These are phyloP conservation scores for Craterocephalus amniculus DNA, from an alignment of 2,797 vertebrate species.

Conservation along the genomic window DNA sequence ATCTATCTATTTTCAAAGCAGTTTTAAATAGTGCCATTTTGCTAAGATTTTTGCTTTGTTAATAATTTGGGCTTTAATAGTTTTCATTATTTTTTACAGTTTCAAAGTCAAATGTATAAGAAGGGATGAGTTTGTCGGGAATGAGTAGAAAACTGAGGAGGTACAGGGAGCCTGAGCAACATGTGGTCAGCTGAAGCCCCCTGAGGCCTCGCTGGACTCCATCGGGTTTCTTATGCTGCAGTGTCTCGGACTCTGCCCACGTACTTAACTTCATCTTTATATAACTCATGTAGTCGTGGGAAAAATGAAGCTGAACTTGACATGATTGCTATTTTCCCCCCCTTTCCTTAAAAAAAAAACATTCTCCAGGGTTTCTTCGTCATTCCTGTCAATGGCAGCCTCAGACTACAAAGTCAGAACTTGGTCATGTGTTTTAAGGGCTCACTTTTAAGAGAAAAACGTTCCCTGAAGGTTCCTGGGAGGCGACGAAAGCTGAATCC, in stretches of 20 bases:
- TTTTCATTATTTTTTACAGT: neutral
- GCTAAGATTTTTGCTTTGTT: neutral
- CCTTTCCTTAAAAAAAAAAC: conserved; percentile 17
- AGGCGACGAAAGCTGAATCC: conserved; percentile 21
- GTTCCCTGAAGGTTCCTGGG: conserved; percentile 26
- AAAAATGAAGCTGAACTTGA: conserved; percentile 68
- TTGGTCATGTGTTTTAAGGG: conserved; percentile 42
- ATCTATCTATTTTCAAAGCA: neutral
- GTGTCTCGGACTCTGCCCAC: conserved; percentile 64
- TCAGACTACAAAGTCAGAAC: conserved; percentile 38
- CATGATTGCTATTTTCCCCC: conserved; percentile 32
- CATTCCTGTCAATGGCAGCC: conserved; percentile 43
- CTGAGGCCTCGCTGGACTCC: conserved; percentile 48
- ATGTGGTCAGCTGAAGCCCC: conserved; percentile 55
- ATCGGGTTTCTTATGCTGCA: conserved; percentile 47
- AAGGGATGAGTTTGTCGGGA: conserved; percentile 1
- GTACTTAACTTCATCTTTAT: conserved; percentile 76
- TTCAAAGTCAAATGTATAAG: neutral
- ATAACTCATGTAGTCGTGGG: conserved; percentile 80
- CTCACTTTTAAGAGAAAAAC: conserved; percentile 42
- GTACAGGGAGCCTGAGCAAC: conserved; percentile 29
- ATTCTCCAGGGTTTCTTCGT: conserved; percentile 58
- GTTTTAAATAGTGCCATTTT: neutral
- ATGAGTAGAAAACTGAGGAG: conserved; percentile 13
- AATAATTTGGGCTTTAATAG: neutral